Evolutionary conservation across 2,888 invertebrate genomes (phyloP).

Genomic region (Eurois occulta): DNA sequence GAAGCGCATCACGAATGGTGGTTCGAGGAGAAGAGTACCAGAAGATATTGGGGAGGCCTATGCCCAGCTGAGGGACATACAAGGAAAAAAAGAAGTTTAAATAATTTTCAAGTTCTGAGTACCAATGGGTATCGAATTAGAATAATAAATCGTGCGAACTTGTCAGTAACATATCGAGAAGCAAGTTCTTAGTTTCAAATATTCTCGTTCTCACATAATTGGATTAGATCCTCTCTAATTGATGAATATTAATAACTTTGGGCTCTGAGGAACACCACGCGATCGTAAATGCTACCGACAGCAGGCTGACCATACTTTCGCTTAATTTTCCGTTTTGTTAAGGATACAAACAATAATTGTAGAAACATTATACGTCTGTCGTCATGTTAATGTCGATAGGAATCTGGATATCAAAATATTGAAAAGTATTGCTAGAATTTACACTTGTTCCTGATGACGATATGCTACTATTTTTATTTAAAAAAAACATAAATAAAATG

Average conservation of each 20-base stretch:
- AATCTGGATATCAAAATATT: background rate
- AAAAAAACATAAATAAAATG: background rate
- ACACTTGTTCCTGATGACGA: background rate
- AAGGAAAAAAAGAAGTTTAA: too few relatives aligned
- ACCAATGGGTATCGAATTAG: background rate
- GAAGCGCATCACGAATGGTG: too few relatives aligned
- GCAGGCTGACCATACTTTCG: constrained; percentile 10
- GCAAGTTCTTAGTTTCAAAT: constrained; percentile 9
- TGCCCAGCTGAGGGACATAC: too few relatives aligned
- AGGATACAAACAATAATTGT: background rate
- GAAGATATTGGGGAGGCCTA: too few relatives aligned
- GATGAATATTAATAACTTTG: constrained; percentile 52
- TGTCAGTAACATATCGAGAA: constrained; percentile 1
- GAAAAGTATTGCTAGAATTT: background rate
- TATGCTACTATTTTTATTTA: background rate
- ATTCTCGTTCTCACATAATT: constrained; percentile 37
- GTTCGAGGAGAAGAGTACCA: too few relatives aligned
- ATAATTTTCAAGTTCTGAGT: background rate
- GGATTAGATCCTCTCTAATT: constrained; percentile 43
- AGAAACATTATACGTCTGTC: too few relatives aligned
- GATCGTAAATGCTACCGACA: constrained; percentile 24
- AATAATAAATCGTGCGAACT: background rate
- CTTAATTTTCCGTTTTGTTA: background rate
- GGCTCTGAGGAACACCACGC: constrained; percentile 25
- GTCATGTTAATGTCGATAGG: background rate